phyloP scores from a whole-genome alignment of 2,113 vertebrate genomes.

The Xenopus borealis region DNA sequence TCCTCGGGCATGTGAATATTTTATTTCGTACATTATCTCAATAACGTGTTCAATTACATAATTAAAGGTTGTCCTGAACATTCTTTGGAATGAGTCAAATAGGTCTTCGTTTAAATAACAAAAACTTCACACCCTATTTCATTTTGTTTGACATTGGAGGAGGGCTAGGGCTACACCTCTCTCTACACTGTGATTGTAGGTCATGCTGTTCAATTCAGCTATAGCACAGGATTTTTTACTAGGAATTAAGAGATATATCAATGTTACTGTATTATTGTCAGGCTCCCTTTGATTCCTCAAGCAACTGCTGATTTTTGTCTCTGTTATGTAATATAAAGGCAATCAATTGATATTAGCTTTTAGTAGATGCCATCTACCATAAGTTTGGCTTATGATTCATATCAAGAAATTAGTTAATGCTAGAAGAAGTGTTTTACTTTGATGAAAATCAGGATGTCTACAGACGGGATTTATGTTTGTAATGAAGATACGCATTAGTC shows the following conservation, averaged over 20 bases:
- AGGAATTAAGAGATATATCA: slow-evolving; percentile 39
- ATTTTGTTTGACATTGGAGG: slow-evolving; percentile 26
- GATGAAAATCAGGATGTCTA: background rate
- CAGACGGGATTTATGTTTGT: background rate
- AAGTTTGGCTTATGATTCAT: background rate
- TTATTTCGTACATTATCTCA: slow-evolving; percentile 56
- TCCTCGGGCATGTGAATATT: slow-evolving; percentile 40
- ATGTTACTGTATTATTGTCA: slow-evolving; percentile 37
- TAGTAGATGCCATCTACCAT: background rate
- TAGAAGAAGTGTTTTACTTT: background rate
- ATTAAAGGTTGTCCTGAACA: slow-evolving; percentile 55
- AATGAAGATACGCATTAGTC: background rate
- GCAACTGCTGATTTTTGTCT: slow-evolving; percentile 15
- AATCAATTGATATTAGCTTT: slow-evolving; percentile 7
- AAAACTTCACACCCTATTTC: slow-evolving; percentile 35
- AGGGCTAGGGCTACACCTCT: slow-evolving; percentile 22
- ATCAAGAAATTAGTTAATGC: too few relatives aligned
- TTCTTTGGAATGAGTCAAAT: slow-evolving; percentile 56
- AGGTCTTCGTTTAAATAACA: slow-evolving; percentile 54
- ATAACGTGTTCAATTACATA: slow-evolving; percentile 56
- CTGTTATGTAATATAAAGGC: slow-evolving; percentile 16
- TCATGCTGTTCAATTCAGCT: slow-evolving; percentile 48
- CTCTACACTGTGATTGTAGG: slow-evolving; percentile 36
- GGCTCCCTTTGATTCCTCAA: slow-evolving; percentile 5
- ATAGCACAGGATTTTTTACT: slow-evolving; percentile 46